Evolutionary conservation across 1,140 invertebrate genomes (phyloP).

Genomic region (Drosophila tropicalis): DNA sequence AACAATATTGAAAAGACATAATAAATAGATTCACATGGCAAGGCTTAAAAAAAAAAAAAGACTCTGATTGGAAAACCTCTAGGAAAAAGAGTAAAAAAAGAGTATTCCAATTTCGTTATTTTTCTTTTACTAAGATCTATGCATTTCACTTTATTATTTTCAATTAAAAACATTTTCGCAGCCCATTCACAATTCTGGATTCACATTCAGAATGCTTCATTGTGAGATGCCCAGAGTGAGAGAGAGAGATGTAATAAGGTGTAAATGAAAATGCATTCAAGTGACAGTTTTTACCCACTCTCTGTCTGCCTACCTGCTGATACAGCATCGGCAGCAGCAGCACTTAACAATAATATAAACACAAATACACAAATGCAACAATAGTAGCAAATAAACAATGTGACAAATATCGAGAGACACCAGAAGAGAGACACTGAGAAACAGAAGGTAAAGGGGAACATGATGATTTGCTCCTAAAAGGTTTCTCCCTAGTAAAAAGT

Average conservation of each 20-base stretch:
- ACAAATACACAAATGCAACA: slow-evolving; percentile 39
- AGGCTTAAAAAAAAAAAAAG: too few species aligned
- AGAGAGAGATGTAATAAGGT: slow-evolving; percentile 78
- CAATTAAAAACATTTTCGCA: slow-evolving; percentile 79
- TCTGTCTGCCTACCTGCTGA: not conserved
- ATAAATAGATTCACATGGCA: too few species aligned
- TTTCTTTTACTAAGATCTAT: slow-evolving; percentile 34
- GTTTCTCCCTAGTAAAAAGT: not conserved
- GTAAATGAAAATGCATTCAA: slow-evolving; percentile 80
- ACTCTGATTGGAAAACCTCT: not conserved
- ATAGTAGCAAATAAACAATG: slow-evolving; percentile 24
- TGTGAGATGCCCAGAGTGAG: slow-evolving; percentile 36
- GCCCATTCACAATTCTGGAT: slow-evolving; percentile 62
- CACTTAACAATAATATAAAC: slow-evolving; percentile 73
- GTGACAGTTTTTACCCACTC: slow-evolving; percentile 58
- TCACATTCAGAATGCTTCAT: slow-evolving; percentile 43
- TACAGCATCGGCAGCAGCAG: slow-evolving; percentile 52
- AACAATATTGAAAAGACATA: too few species aligned
- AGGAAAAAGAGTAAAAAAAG: slow-evolving; percentile 2
- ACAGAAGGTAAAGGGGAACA: not conserved
- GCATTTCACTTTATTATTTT: slow-evolving; percentile 77
- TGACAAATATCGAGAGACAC: slow-evolving; percentile 35
- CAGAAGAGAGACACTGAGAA: slow-evolving; percentile 15
- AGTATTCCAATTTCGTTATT: slow-evolving; percentile 13
- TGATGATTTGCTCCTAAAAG: slow-evolving; percentile 8